Evolutionary conservation across 2,797 vertebrate genomes (phyloP).

Genomic region (Monodelphis domestica): DNA sequence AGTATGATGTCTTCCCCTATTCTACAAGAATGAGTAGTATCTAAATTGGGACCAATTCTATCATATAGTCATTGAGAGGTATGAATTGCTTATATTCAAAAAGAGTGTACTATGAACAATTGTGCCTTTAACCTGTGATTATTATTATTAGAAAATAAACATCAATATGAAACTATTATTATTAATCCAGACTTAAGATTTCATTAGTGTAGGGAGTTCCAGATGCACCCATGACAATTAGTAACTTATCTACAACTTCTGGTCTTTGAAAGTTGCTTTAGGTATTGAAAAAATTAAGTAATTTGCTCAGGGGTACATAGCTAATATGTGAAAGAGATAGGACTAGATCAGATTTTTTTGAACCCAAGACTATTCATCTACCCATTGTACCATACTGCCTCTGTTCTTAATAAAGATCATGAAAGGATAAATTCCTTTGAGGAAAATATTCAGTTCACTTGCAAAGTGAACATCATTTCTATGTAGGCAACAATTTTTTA

Average conservation of each 20-base stretch:
- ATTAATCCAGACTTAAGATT: neutral
- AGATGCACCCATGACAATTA: neutral
- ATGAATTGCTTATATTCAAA: too few species aligned
- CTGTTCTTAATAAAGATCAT: too few species aligned
- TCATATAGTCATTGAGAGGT: neutral
- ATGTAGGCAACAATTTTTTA: neutral
- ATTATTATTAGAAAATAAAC: neutral
- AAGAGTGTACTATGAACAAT: neutral
- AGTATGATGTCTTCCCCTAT: neutral
- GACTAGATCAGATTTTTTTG: neutral
- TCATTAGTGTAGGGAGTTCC: neutral
- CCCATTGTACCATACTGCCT: neutral
- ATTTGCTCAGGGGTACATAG: too few species aligned
- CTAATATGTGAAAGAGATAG: neutral
- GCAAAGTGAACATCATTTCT: neutral
- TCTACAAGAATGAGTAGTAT: neutral
- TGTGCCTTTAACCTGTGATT: neutral
- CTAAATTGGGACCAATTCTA: neutral
- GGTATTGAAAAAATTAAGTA: too few species aligned
- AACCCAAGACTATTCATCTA: neutral
- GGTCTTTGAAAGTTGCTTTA: too few species aligned
- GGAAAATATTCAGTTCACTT: neutral
- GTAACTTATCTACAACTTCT: neutral
- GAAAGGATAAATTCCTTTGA: neutral
- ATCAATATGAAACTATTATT: neutral